phyloP scores from a whole-genome alignment of 1,140 invertebrate genomes.

The Macrobrachium rosenbergii region DNA sequence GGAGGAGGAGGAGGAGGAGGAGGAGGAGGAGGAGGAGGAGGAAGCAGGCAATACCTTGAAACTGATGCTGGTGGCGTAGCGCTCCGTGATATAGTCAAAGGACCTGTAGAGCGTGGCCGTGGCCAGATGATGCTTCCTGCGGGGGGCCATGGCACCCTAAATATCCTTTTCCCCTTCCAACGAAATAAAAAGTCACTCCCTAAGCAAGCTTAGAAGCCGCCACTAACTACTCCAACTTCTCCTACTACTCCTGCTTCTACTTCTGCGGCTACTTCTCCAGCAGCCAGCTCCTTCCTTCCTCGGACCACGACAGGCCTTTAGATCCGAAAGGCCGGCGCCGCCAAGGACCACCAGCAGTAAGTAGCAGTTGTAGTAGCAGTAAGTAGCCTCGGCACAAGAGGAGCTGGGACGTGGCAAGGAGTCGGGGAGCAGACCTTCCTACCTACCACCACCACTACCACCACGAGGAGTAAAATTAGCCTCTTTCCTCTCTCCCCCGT shows the following conservation, averaged over 20 bases:
- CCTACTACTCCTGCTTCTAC: not conserved
- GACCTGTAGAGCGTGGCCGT: constrained; percentile 7
- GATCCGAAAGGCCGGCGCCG: no score
- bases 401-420: no score
- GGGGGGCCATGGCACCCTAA: constrained; percentile 26
- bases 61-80: constrained; percentile 16
- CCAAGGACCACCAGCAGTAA: no score
- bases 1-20: not conserved
- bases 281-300: not conserved
- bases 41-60: not conserved
- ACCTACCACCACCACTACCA: not conserved
- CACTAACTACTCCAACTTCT: not conserved
- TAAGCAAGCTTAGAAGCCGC: no score
- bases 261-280: not conserved
- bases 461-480: not conserved
- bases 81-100: constrained; percentile 20
- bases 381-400: no score
- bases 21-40: not conserved
- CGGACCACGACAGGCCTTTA: no score
- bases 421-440: not conserved
- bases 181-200: no score
- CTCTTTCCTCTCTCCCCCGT: not conserved
- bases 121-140: constrained; percentile 34
- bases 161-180: no score
- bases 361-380: no score